Percentiles rank a stretch among this genome's conserved stretches.
phyloP scores from a whole-genome alignment of 2,113 vertebrate species.

The Miniopterus natalensis region DNA sequence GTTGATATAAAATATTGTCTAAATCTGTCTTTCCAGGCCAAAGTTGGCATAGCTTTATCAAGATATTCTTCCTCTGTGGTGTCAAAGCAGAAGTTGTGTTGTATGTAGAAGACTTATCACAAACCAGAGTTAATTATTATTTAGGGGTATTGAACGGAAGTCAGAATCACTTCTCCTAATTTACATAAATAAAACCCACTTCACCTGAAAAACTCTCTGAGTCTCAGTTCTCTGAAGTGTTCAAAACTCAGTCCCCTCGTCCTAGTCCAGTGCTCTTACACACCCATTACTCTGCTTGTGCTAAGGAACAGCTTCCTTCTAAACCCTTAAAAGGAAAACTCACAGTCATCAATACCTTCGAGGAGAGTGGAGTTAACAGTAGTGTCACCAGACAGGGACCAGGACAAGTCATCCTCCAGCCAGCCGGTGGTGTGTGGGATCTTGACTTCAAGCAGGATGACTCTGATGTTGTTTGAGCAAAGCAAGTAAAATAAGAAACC shows the following conservation, averaged over 20 bases:
- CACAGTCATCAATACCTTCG: too few relatives aligned
- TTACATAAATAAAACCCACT: not conserved
- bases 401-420: too few relatives aligned
- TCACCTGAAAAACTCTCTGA: not conserved
- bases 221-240: not conserved
- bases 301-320: not conserved
- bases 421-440: too few relatives aligned
- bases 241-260: not conserved
- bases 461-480: not conserved
- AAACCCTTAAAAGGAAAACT: not conserved
- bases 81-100: not conserved
- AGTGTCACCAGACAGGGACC: too few relatives aligned
- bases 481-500: not conserved
- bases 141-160: constrained; percentile 19
- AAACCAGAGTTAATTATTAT: not conserved
- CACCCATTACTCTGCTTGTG: not conserved
- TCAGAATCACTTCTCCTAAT: constrained; percentile 40
- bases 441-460: not conserved
- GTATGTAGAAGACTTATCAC: not conserved
- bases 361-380: too few relatives aligned
- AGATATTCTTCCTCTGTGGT: not conserved
- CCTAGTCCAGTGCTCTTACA: not conserved
- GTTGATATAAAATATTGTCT: constrained; percentile 41
- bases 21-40: not conserved
- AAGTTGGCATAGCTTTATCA: not conserved